Conservation (phyloP, 2,888 invertebrate species). For the Abscondita cerata region DNA sequence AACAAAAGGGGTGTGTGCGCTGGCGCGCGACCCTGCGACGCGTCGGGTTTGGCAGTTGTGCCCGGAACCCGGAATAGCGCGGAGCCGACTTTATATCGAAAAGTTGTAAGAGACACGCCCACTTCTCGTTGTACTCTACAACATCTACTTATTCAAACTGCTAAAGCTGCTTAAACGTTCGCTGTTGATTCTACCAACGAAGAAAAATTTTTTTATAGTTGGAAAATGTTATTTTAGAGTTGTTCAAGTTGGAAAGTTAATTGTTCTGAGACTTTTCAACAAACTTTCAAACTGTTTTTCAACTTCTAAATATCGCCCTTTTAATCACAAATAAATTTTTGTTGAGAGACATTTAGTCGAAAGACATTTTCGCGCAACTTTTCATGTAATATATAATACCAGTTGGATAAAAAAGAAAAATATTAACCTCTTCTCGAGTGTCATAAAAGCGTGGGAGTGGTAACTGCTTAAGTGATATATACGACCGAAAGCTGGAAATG, state of each 20-base stretch:
- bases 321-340: constrained; percentile 3
- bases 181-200: background rate
- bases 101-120: constrained; percentile 28
- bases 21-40: constrained; percentile 35
- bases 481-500: constrained; percentile 23
- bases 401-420: constrained; percentile 18
- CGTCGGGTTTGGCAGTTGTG: constrained; percentile 34
- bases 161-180: constrained; percentile 13
- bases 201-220: background rate
- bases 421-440: constrained; percentile 21
- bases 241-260: background rate
- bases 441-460: constrained; percentile 33
- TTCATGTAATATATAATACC: constrained; percentile 15
- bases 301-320: background rate
- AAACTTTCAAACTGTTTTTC: constrained; percentile 5
- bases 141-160: constrained; percentile 23
- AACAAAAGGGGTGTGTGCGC: constrained; percentile 36
- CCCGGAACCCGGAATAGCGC: constrained; percentile 35
- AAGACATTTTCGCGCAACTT: background rate
- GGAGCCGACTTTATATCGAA: constrained; percentile 29
- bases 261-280: constrained; percentile 3
- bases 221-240: background rate
- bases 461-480: constrained; percentile 29
- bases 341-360: background rate
- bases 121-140: constrained; percentile 26